phyloP scores from a whole-genome alignment of 2,113 vertebrate genomes.

The Oreochromis aureus region DNA sequence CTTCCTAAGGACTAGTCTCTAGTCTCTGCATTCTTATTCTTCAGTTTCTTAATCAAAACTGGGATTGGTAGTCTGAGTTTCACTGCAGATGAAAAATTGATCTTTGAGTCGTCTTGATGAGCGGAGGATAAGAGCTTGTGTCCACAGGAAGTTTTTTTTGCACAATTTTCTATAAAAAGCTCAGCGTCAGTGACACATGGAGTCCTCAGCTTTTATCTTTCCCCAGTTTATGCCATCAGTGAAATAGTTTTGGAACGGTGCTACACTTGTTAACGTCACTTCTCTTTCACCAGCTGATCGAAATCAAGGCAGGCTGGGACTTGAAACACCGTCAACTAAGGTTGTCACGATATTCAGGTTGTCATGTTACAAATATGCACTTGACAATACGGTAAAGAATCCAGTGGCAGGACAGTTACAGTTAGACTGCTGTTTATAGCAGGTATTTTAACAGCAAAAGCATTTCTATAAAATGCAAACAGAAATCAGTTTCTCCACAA shows the following conservation, averaged over 20 bases:
- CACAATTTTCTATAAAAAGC: background rate
- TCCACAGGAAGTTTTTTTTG: background rate
- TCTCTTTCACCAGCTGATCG: background rate
- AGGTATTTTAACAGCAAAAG: background rate
- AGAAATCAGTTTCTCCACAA: background rate
- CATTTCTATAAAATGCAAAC: background rate
- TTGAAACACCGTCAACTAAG: background rate
- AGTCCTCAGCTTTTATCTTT: background rate
- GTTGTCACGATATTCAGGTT: background rate
- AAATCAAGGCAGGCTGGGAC: background rate
- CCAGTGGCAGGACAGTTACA: background rate
- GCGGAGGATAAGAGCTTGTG: background rate
- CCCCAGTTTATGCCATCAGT: background rate
- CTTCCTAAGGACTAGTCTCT: background rate
- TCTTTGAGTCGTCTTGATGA: background rate
- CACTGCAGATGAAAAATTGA: background rate
- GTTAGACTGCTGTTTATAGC: background rate
- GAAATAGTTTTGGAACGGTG: accelerated
- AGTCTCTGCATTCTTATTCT: background rate
- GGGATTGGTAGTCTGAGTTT: background rate
- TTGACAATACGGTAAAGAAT: background rate
- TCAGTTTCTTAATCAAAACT: background rate
- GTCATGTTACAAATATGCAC: background rate
- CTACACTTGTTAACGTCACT: background rate
- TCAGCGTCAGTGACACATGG: background rate